Conservation (phyloP, 1,140 invertebrate species). For the Zaprionus camerounensis region DNA sequence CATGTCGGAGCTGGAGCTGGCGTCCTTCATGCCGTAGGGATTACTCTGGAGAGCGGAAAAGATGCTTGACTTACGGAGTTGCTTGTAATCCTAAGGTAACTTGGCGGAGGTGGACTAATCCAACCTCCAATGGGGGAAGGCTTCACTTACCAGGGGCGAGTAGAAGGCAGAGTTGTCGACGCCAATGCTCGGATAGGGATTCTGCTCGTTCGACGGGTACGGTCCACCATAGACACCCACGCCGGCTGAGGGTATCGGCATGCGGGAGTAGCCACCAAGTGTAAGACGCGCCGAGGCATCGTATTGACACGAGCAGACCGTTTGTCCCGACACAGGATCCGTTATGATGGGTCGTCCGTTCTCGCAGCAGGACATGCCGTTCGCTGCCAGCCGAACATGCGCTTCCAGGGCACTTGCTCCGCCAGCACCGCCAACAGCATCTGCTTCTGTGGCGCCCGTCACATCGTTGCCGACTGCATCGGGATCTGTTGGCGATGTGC, state of each 20-base stretch:
- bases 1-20: slow-evolving; percentile 92
- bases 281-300: slow-evolving; percentile 90
- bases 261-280: slow-evolving; percentile 88
- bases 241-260: slow-evolving; percentile 87
- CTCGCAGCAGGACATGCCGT: slow-evolving; percentile 92
- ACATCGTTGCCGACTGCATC: slow-evolving; percentile 85
- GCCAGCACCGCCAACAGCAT: slow-evolving; percentile 23
- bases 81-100: slow-evolving; percentile 47
- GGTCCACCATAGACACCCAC: slow-evolving; percentile 90
- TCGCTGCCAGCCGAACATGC: slow-evolving; percentile 81
- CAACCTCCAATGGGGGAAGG: slow-evolving; percentile 1
- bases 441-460: slow-evolving; percentile 72
- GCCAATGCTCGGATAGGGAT: slow-evolving; percentile 95
- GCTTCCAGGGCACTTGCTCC: slow-evolving; percentile 42
- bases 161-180: slow-evolving; percentile 97
- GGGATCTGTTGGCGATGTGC: slow-evolving; percentile 41
- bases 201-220: slow-evolving; percentile 95
- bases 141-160: slow-evolving; percentile 93
- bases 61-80: slow-evolving; percentile 1
- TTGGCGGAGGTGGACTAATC: slow-evolving; percentile 28
- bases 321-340: slow-evolving; percentile 96
- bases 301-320: slow-evolving; percentile 98
- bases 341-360: slow-evolving; percentile 97
- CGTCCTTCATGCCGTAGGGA: slow-evolving; percentile 94
- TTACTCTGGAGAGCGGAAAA: slow-evolving; percentile 90